Evolutionary conservation across 1,140 invertebrate species (phyloP).

Genomic region (Drosophila bipectinata): DNA sequence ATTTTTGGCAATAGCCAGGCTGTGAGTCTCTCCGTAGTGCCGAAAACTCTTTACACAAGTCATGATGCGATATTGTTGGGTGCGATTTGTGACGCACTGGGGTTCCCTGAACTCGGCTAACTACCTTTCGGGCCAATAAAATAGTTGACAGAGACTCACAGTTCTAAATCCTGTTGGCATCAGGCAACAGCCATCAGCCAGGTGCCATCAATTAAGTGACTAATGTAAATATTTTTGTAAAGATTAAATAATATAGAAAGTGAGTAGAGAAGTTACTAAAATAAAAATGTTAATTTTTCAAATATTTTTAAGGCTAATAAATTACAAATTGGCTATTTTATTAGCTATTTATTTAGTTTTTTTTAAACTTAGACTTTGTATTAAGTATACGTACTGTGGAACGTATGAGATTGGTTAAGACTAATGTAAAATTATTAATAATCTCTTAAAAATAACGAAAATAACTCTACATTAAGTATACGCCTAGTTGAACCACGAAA

Average conservation of each 20-base stretch:
- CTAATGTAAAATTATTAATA: too few relatives aligned
- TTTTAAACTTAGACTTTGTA: background rate
- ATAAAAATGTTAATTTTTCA: too few relatives aligned
- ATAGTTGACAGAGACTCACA: background rate
- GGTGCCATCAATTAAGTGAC: background rate
- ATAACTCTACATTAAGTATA: background rate
- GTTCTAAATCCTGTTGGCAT: constrained; percentile 10
- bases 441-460: too few relatives aligned
- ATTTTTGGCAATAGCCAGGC: constrained; percentile 40
- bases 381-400: background rate
- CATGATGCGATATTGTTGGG: constrained; percentile 22
- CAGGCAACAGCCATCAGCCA: background rate
- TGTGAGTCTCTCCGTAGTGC: background rate
- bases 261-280: too few relatives aligned
- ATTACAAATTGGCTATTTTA: too few relatives aligned
- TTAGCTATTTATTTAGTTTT: too few relatives aligned
- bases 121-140: background rate
- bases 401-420: background rate
- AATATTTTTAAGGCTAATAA: too few relatives aligned
- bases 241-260: too few relatives aligned
- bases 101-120: constrained; percentile 24
- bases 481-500: background rate
- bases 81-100: constrained; percentile 37
- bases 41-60: constrained; percentile 17
- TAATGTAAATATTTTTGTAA: background rate